These are phyloP conservation scores for Myzus persicae DNA, from an alignment of 1,140 invertebrate species.

Conservation along the genomic window DNA sequence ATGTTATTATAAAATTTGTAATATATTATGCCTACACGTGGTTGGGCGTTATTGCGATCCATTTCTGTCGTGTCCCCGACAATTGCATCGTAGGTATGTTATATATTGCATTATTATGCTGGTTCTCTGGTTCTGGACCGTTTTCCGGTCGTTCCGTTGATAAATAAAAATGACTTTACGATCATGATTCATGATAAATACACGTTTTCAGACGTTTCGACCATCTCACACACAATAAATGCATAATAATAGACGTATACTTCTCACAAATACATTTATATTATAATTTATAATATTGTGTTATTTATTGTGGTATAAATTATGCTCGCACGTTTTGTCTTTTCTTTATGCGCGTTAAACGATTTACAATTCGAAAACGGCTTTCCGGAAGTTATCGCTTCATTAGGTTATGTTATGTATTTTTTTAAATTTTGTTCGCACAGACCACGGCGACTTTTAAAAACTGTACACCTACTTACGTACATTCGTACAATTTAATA, in stretches of 20 bases:
- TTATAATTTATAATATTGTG: no score
- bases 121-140: not conserved
- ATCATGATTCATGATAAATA: not conserved
- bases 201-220: not conserved
- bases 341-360: not conserved
- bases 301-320: not conserved
- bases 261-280: not conserved
- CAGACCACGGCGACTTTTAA: not conserved
- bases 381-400: not conserved
- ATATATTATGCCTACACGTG: not conserved
- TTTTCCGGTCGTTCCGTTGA: not conserved
- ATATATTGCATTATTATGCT: not conserved
- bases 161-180: not conserved
- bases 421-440: not conserved
- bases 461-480: not conserved
- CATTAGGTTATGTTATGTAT: not conserved
- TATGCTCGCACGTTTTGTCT: not conserved
- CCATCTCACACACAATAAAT: not conserved
- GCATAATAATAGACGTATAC: not conserved
- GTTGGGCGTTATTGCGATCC: not conserved
- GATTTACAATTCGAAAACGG: not conserved
- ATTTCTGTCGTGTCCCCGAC: not conserved
- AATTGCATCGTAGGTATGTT: not conserved
- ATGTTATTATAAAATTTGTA: not conserved
- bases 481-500: not conserved